A percentile compares a stretch with the other conserved stretches of the same genome.
Evolutionary conservation across 2,888 invertebrate species (phyloP).

Genomic region (Diogma glabrata): DNA sequence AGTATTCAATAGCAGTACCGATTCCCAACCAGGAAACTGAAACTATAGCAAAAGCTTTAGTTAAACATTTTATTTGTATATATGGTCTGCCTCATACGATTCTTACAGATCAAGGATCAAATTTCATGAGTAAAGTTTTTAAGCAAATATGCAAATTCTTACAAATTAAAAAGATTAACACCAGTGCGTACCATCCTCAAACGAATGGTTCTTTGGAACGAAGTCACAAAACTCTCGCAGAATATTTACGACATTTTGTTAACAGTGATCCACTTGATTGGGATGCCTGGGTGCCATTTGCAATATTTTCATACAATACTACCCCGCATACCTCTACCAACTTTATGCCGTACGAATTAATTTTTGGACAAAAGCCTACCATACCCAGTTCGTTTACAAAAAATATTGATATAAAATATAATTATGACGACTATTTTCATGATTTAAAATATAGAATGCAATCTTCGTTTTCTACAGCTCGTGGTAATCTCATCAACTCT

Average conservation of each 20-base stretch:
- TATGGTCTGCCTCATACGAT: conserved; percentile 5
- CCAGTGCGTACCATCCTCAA: conserved; percentile 27
- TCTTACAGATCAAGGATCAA: neutral
- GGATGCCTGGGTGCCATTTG: conserved; percentile 24
- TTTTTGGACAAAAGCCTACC: conserved; percentile 27
- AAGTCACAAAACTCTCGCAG: conserved; percentile 23
- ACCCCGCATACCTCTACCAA: conserved; percentile 25
- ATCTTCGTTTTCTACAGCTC: conserved; percentile 20
- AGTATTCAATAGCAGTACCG: conserved; percentile 11
- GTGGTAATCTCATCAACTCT: conserved; percentile 20
- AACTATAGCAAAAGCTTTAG: conserved; percentile 13
- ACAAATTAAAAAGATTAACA: conserved; percentile 23
- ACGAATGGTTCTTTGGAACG: conserved; percentile 26
- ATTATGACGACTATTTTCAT: conserved; percentile 21
- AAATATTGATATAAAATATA: conserved; percentile 18
- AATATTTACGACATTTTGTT: conserved; percentile 26
- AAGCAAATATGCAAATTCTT: conserved; percentile 15
- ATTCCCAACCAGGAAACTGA: conserved; percentile 10
- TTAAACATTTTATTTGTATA: conserved; percentile 15
- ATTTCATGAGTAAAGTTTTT: neutral
- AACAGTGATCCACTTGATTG: conserved; percentile 22
- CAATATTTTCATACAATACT: conserved; percentile 26
- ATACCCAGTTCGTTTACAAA: conserved; percentile 22
- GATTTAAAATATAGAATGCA: conserved; percentile 22
- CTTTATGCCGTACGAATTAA: conserved; percentile 27